These are phyloP conservation scores for Lasioglossum vierecki DNA, from an alignment of 2,888 invertebrate species.

Conservation along the genomic window DNA sequence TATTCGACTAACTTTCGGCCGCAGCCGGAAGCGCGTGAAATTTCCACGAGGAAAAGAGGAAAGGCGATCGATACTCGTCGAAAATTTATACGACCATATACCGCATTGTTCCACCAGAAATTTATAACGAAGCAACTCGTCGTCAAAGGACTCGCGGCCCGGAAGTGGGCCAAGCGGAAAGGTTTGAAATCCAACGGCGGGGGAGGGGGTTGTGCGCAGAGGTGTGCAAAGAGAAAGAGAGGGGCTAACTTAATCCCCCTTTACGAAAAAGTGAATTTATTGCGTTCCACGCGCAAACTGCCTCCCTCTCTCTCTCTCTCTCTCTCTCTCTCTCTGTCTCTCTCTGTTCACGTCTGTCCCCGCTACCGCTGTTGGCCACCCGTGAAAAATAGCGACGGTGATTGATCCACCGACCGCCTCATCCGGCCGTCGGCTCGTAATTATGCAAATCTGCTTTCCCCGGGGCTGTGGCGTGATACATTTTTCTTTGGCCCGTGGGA, in stretches of 20 bases:
- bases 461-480: constrained; percentile 44
- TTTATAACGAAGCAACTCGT: constrained; percentile 39
- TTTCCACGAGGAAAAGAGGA: not conserved
- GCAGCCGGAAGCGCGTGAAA: not conserved
- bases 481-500: constrained; percentile 52
- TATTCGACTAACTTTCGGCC: not conserved
- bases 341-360: constrained; percentile 54
- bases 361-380: constrained; percentile 30
- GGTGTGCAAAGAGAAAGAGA: not conserved
- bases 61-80: not conserved
- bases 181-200: not conserved
- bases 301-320: not conserved
- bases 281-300: constrained; percentile 62
- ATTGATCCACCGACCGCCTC: constrained; percentile 72
- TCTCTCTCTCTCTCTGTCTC: not conserved
- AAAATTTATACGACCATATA: constrained; percentile 26
- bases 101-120: not conserved
- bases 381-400: constrained; percentile 74
- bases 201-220: not conserved
- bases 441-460: constrained; percentile 75
- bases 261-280: constrained; percentile 41
- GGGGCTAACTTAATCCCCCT: constrained; percentile 25
- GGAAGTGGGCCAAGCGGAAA: constrained; percentile 16
- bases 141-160: constrained; percentile 11
- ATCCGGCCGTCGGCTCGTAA: constrained; percentile 72